A percentile compares a stretch with the other conserved stretches of the same genome.
Conservation (phyloP, 64 coral and sea anemone genomes). For the Porites lutea region DNA sequence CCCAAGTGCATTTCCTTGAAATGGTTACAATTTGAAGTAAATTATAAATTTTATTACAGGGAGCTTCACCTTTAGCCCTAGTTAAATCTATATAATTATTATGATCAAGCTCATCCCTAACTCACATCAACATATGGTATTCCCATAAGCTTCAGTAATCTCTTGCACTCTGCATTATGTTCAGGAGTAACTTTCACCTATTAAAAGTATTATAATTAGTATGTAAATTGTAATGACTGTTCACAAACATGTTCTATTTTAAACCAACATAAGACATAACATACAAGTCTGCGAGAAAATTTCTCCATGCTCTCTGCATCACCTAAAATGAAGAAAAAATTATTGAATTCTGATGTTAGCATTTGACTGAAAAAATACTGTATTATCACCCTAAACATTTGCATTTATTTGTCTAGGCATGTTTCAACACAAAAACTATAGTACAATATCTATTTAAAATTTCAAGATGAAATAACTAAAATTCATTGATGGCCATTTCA, state of each 20-base stretch:
- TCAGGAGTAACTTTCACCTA: constrained; percentile 96
- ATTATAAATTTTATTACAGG: no score
- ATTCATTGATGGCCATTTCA: no score
- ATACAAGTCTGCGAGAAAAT: constrained; percentile 75
- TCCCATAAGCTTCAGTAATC: constrained; percentile 84
- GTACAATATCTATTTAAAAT: no score
- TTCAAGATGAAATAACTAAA: no score
- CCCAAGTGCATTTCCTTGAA: no score
- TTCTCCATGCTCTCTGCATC: constrained; percentile 85
- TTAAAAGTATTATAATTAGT: neutral
- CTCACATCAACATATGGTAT: constrained; percentile 91
- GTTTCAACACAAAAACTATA: no score
- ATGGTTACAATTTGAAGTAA: no score
- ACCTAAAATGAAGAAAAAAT: constrained; percentile 35
- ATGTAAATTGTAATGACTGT: no score
- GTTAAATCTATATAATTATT: no score
- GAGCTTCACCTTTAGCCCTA: no score
- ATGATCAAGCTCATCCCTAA: neutral
- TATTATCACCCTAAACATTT: neutral
- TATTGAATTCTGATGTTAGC: no score
- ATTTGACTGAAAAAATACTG: neutral
- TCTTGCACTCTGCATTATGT: constrained; percentile 91
- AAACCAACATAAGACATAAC: neutral
- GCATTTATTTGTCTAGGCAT: no score
- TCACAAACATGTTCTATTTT: neutral